phyloP scores from a whole-genome alignment of 2,888 invertebrate genomes.

The Drosophila emarginata region DNA sequence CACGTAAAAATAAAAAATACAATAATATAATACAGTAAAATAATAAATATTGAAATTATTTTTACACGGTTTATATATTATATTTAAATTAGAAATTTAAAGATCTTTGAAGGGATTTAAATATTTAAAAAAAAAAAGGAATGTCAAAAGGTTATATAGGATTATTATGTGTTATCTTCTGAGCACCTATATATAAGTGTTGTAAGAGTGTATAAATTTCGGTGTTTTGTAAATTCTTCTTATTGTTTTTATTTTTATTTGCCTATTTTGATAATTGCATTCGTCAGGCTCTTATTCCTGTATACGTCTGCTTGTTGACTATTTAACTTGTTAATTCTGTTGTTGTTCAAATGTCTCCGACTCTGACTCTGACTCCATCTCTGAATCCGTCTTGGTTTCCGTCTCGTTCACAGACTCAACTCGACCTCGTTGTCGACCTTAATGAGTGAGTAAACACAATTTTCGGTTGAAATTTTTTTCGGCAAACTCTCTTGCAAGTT shows the following conservation, averaged over 20 bases:
- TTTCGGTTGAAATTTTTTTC: conserved; percentile 41
- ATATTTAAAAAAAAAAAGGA: too few relatives aligned
- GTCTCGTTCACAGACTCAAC: conserved; percentile 31
- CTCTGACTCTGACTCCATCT: neutral
- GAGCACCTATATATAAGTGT: too few relatives aligned
- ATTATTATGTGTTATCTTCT: too few relatives aligned
- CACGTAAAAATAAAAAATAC: neutral
- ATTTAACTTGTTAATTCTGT: conserved; percentile 75
- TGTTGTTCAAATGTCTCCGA: conserved; percentile 61
- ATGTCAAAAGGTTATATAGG: too few relatives aligned
- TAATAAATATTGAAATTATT: too few relatives aligned
- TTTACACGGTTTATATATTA: too few relatives aligned
- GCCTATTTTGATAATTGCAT: conserved; percentile 67
- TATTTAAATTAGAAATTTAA: too few relatives aligned
- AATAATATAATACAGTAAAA: too few relatives aligned
- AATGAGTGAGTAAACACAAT: conserved; percentile 72
- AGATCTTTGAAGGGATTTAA: too few relatives aligned
- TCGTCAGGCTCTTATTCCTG: conserved; percentile 37
- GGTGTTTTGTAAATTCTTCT: too few relatives aligned
- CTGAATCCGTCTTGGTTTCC: conserved; percentile 47
- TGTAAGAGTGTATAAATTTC: too few relatives aligned
- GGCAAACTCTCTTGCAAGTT: conserved; percentile 48
- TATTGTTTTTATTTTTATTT: neutral
- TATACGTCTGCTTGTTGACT: conserved; percentile 55
- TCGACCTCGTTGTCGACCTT: conserved; percentile 28